Evolutionary conservation across 2,113 vertebrate species (phyloP).

Genomic region (Xyliphius kryptos): DNA sequence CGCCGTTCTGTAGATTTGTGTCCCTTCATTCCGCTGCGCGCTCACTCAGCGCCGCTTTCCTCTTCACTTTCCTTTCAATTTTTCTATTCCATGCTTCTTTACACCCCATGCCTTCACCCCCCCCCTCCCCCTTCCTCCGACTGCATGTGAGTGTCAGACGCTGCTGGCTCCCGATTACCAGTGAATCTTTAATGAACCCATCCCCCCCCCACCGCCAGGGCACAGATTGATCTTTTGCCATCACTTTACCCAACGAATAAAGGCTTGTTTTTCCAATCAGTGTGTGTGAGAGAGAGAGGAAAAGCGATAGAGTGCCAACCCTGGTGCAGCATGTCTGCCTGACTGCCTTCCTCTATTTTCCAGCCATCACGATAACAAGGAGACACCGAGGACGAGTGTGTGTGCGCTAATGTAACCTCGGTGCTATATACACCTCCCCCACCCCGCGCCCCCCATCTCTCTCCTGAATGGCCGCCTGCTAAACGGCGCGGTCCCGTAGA

Average conservation of each 20-base stretch:
- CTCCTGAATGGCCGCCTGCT: constrained; percentile 54
- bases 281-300: constrained; percentile 15
- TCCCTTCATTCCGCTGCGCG: constrained; percentile 8
- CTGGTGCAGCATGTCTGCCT: constrained; percentile 20
- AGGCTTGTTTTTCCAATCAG: constrained; percentile 44
- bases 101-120: neutral
- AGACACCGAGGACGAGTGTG: constrained; percentile 30
- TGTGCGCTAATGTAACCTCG: constrained; percentile 16
- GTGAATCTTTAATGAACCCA: constrained; percentile 50
- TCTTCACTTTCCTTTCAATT: constrained; percentile 17
- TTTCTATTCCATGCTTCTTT: constrained; percentile 23
- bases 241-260: constrained; percentile 52
- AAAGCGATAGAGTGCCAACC: constrained; percentile 13
- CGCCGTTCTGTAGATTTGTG: neutral
- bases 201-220: constrained; percentile 32
- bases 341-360: constrained; percentile 32
- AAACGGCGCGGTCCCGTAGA: constrained; percentile 57
- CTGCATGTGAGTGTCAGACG: constrained; percentile 31
- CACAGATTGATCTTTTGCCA: constrained; percentile 61
- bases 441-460: constrained; percentile 37
- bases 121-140: neutral
- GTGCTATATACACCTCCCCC: neutral
- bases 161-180: constrained; percentile 49
- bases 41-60: constrained; percentile 22
- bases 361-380: constrained; percentile 24